phyloP scores from a whole-genome alignment of 2,797 vertebrate species.

The Fistularia tabacaria region DNA sequence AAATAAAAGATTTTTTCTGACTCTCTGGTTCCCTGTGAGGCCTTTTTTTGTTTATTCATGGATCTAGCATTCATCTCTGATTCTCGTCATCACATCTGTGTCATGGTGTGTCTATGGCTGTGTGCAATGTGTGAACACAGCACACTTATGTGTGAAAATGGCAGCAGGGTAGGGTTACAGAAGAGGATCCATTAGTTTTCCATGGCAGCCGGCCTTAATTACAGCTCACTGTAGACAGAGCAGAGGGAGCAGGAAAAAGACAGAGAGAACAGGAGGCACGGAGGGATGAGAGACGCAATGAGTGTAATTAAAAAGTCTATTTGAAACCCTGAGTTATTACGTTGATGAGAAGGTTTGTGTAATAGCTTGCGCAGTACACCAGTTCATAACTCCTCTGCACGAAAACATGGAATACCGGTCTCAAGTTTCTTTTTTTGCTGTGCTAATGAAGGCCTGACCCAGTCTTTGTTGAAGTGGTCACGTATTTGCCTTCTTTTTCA shows the following conservation, averaged over 20 bases:
- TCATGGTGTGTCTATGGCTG: conserved; percentile 31
- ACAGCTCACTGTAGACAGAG: conserved; percentile 67
- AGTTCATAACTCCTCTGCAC: conserved; percentile 7
- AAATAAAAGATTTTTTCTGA: conserved; percentile 4
- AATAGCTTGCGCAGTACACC: conserved; percentile 24
- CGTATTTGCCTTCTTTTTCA: too few relatives aligned
- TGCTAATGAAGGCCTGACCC: background rate
- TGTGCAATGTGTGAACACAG: background rate
- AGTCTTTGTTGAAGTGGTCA: background rate
- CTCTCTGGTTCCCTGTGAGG: conserved; percentile 5
- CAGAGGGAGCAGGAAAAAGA: conserved; percentile 30
- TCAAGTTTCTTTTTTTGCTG: background rate
- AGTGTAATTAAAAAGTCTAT: conserved; percentile 71
- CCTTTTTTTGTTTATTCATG: conserved; percentile 18
- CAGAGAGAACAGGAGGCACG: conserved; percentile 21
- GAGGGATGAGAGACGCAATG: conserved; percentile 40
- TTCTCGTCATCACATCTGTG: conserved; percentile 37
- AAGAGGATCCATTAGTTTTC: conserved; percentile 60
- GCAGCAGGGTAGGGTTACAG: conserved; percentile 47
- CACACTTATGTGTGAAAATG: conserved; percentile 36
- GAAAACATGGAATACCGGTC: conserved; percentile 11
- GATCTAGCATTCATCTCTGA: conserved; percentile 19
- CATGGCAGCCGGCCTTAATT: conserved; percentile 67
- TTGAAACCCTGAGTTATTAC: conserved; percentile 54
- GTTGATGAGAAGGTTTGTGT: conserved; percentile 24